Percentiles rank a stretch among this genome's conserved stretches.
Evolutionary conservation across 2,113 vertebrate genomes (phyloP).

Genomic region (Cinclus mexicanus): DNA sequence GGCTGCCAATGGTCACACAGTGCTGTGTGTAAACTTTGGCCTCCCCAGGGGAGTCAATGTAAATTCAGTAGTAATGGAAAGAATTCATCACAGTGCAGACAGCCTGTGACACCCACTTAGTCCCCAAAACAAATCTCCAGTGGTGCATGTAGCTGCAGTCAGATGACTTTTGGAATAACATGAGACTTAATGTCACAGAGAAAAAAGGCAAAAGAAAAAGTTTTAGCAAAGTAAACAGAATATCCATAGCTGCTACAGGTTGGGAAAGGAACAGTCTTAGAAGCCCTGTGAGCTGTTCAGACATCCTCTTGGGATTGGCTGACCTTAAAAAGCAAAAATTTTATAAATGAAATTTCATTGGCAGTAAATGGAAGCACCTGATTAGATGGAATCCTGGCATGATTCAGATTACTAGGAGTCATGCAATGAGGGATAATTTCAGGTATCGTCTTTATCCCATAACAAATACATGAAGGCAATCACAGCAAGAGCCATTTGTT

Average conservation of each 20-base stretch:
- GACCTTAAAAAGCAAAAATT: not conserved
- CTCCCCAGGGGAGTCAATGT: not conserved
- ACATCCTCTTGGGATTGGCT: not conserved
- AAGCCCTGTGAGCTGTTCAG: not conserved
- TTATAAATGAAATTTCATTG: not conserved
- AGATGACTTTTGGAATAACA: not conserved
- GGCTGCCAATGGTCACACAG: not conserved
- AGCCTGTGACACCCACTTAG: not conserved
- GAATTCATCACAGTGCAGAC: not conserved
- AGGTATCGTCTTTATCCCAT: not conserved
- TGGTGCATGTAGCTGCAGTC: not conserved
- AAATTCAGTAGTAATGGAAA: not conserved
- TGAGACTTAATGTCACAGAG: not conserved
- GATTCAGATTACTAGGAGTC: not conserved
- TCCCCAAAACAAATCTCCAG: not conserved
- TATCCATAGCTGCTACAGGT: not conserved
- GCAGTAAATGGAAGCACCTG: not conserved
- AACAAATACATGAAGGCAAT: not conserved
- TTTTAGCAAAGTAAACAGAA: not conserved
- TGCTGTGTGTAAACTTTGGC: not conserved
- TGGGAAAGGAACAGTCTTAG: not conserved
- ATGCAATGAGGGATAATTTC: not conserved
- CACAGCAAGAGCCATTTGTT: not conserved
- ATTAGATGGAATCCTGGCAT: not conserved
- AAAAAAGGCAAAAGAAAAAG: not conserved